Evolutionary conservation across 1,140 invertebrate species (phyloP).

Genomic region (Heliconius congener): DNA sequence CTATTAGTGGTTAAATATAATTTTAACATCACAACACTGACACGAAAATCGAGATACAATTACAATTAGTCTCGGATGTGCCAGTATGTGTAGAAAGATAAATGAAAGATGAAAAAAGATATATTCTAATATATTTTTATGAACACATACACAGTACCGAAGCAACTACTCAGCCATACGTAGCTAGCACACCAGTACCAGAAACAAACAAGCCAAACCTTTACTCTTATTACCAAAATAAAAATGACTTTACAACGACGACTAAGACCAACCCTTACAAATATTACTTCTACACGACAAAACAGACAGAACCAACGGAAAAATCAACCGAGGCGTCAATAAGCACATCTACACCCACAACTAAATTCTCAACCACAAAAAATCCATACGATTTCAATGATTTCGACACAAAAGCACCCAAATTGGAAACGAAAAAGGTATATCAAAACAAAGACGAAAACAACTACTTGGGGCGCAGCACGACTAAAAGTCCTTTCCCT

Average conservation of each 20-base stretch:
- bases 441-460: constrained; percentile 72
- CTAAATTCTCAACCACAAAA: constrained; percentile 75
- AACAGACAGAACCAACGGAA: constrained; percentile 53
- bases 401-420: constrained; percentile 64
- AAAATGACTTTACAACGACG: constrained; percentile 38
- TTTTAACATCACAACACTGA: constrained; percentile 48
- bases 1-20: neutral
- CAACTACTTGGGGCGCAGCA: constrained; percentile 66
- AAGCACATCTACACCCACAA: constrained; percentile 54
- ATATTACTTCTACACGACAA: constrained; percentile 54
- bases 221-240: constrained; percentile 52
- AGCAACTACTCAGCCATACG: constrained; percentile 72
- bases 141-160: constrained; percentile 66
- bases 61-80: constrained; percentile 47
- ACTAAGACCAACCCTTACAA: constrained; percentile 50
- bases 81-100: constrained; percentile 52
- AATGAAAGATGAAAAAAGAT: constrained; percentile 26
- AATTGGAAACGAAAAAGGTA: constrained; percentile 62
- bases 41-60: constrained; percentile 46
- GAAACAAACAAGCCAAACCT: constrained; percentile 51
- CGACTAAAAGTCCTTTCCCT: constrained; percentile 70
- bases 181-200: constrained; percentile 59
- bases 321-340: constrained; percentile 50
- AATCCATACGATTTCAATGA: constrained; percentile 82
- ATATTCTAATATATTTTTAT: constrained; percentile 55